phyloP scores from a whole-genome alignment of 1,140 invertebrate species.

The Atta texana region DNA sequence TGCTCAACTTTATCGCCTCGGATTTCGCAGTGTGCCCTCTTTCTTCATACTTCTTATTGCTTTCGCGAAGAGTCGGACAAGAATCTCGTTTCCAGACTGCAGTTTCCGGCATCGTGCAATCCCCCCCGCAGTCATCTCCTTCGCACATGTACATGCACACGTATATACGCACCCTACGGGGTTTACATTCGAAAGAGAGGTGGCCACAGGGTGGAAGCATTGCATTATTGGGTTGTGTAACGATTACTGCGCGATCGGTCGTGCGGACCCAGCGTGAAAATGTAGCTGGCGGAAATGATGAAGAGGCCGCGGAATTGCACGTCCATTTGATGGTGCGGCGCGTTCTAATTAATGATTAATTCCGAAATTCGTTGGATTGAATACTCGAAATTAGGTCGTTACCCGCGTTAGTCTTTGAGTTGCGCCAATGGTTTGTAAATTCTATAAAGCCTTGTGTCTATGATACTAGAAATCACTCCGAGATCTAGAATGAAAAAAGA shows the following conservation, averaged over 20 bases:
- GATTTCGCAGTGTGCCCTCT: not conserved
- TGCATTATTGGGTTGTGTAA: slow-evolving; percentile 39
- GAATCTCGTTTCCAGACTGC: slow-evolving; percentile 48
- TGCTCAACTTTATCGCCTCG: slow-evolving; percentile 73
- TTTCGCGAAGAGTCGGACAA: slow-evolving; percentile 11
- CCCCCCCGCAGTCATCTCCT: slow-evolving; percentile 2
- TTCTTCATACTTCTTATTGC: slow-evolving; percentile 30
- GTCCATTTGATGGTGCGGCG: slow-evolving; percentile 38
- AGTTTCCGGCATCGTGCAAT: slow-evolving; percentile 57
- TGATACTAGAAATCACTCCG: too few relatives aligned
- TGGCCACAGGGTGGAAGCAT: slow-evolving; percentile 15
- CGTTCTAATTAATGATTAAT: slow-evolving; percentile 60
- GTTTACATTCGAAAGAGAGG: slow-evolving; percentile 41
- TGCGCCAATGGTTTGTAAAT: not conserved
- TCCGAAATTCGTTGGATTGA: slow-evolving; percentile 29
- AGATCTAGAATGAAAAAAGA: too few relatives aligned
- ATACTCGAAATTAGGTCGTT: slow-evolving; percentile 28
- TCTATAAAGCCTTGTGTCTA: too few relatives aligned
- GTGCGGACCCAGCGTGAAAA: slow-evolving; percentile 46
- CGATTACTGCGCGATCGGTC: slow-evolving; percentile 66
- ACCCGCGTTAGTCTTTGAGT: slow-evolving; percentile 3
- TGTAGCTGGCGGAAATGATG: slow-evolving; percentile 62
- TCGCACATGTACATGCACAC: not conserved
- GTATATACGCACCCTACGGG: not conserved
- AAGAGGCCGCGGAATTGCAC: slow-evolving; percentile 43